Percentiles rank a stretch among this genome's conserved stretches.
Conservation (phyloP, 30 jellyfish, hydroid and myxozoan genomes). For the Cassiopea andromeda region DNA sequence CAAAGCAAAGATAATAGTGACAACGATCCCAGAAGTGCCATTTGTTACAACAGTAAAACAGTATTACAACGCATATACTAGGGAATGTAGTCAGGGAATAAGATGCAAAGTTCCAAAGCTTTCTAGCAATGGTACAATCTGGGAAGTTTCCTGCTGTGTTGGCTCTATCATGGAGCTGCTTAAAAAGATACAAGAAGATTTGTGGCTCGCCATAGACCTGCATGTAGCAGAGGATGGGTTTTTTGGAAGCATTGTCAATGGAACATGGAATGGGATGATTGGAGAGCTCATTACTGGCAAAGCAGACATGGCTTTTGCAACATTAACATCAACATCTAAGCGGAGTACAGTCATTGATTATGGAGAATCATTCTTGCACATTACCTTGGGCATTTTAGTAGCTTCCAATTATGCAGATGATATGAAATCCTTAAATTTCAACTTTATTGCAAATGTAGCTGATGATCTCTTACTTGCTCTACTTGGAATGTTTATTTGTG, state of each 20-base stretch:
- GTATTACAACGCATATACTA: background rate
- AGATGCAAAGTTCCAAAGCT: constrained; percentile 1
- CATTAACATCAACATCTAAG: constrained; percentile 44
- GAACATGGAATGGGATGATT: constrained; percentile 75
- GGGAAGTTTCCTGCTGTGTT: constrained; percentile 67
- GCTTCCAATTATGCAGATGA: background rate
- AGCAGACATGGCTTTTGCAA: constrained; percentile 15
- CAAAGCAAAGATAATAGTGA: constrained; percentile 11
- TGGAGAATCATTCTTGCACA: constrained; percentile 54
- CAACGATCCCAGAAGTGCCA: constrained; percentile 31
- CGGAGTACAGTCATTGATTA: constrained; percentile 60
- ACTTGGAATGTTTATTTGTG: no score
- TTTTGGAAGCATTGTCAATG: constrained; percentile 52
- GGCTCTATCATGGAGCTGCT: constrained; percentile 70
- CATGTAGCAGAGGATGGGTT: constrained; percentile 71
- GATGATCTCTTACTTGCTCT: no score
- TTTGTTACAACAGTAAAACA: background rate
- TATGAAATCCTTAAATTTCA: constrained; percentile 51
- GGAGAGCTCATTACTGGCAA: no score
- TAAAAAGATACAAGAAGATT: constrained; percentile 38
- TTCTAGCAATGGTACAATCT: background rate
- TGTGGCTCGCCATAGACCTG: constrained; percentile 30
- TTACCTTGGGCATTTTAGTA: constrained; percentile 30
- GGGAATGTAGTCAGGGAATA: constrained; percentile 27
- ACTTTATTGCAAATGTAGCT: no score